Evolutionary conservation across 2,797 vertebrate species (phyloP), one percentile per base, ranked within the genome.

Genomic region (Peromyscus aztecus): DNA sequence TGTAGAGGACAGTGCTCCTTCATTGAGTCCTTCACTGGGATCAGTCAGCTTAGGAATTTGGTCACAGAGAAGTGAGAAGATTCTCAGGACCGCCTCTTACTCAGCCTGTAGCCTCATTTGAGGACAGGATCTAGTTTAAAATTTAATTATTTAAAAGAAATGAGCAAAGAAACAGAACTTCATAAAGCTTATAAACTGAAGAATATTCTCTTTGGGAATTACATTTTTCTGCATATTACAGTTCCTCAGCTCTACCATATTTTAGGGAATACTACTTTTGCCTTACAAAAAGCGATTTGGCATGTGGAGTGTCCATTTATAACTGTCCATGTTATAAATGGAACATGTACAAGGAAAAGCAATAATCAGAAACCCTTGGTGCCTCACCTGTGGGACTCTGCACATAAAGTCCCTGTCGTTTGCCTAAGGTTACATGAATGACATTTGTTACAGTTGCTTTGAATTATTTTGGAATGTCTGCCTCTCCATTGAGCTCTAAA

Each of bases 111-210:
- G 65, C 40, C 34, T 95, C 59, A 87, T 55, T 89, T 90, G 31
- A 13, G 29, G 61, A 29, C 23, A 27, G 63, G 80, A 14, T 16
- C 40, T 92, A 37, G 75, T 57, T 86, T 55, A 95, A 96, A n/a
- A 76, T 75, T 89, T 65, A 85, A 78, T 89, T 86, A 93, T 57
- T 92, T 46, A 89, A 96, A 96, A 83, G 71, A 92, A 95, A 34
- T 61, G 31, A 82, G 34, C 10, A 46, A 80, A 57, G 4, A 89
- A 17, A 40, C 55, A 21, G 77, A 81, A 85, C 31, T 61, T 94
- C 4, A 3, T 76, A 65, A 88, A 69, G 49, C 67, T 80, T 94
- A 46, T 29, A 75, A 90, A 77, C 19, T 76, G 46, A 8, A 55
- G n/a, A 71, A n/a, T 86, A 27, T 24, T 81, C 46, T 57, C 67